These are phyloP conservation scores for Lordiphosa collinella DNA, from an alignment of 1,140 invertebrate species.

Conservation along the genomic window DNA sequence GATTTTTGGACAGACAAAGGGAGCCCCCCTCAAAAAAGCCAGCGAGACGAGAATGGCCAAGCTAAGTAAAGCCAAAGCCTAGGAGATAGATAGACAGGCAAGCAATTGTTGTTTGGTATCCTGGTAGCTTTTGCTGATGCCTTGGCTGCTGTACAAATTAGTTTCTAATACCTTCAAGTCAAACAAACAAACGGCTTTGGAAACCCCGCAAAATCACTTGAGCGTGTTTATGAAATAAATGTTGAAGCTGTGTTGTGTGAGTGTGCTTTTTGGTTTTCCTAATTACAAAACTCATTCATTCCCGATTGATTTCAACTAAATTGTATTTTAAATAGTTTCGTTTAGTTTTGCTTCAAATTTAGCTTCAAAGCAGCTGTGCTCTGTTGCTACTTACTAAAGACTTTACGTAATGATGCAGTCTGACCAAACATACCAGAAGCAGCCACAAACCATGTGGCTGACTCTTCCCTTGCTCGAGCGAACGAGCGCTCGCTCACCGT, in stretches of 20 bases:
- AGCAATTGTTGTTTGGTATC: slow-evolving; percentile 74
- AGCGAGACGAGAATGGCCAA: slow-evolving; percentile 33
- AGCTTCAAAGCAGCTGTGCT: not conserved
- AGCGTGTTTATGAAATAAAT: slow-evolving; percentile 66
- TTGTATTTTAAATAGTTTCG: slow-evolving; percentile 74
- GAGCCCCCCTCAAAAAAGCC: slow-evolving; percentile 22
- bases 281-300: slow-evolving; percentile 60
- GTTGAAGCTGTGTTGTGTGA: slow-evolving; percentile 9
- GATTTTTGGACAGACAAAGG: slow-evolving; percentile 32
- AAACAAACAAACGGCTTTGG: slow-evolving; percentile 45
- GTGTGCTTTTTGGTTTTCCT: slow-evolving; percentile 36
- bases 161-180: slow-evolving; percentile 77
- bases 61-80: slow-evolving; percentile 51
- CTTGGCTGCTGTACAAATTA: slow-evolving; percentile 67
- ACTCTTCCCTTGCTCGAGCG: not conserved
- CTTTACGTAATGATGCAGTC: slow-evolving; percentile 47
- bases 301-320: slow-evolving; percentile 65
- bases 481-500: slow-evolving; percentile 13
- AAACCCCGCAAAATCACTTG: slow-evolving; percentile 52
- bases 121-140: slow-evolving; percentile 54
- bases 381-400: slow-evolving; percentile 6
- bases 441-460: slow-evolving; percentile 44
- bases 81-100: slow-evolving; percentile 62
- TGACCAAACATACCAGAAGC: not conserved
- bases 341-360: slow-evolving; percentile 24